Percentiles rank a stretch among this genome's conserved stretches.
Conservation (phyloP, 2,888 invertebrate genomes). For the Lobophora halterata region DNA sequence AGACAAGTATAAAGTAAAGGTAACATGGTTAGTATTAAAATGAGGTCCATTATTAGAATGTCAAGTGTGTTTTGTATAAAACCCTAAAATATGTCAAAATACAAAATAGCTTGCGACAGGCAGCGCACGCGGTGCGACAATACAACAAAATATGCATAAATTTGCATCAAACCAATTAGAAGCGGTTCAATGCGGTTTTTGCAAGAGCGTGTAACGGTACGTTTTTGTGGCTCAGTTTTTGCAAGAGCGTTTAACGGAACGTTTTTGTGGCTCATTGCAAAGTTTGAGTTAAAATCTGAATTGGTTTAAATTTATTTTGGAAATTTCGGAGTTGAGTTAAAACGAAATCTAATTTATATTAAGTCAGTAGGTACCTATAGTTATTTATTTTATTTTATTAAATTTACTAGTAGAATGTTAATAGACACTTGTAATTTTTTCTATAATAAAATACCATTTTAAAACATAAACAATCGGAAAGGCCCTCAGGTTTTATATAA, state of each 20-base stretch:
- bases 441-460: too few species aligned
- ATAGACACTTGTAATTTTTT: too few species aligned
- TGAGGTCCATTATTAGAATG: too few species aligned
- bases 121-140: conserved; percentile 23
- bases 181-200: conserved; percentile 25
- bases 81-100: conserved; percentile 7
- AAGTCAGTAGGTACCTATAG: too few species aligned
- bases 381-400: too few species aligned
- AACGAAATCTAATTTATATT: too few species aligned
- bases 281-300: conserved; percentile 11
- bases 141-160: conserved; percentile 28
- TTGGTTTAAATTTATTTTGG: conserved; percentile 3
- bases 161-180: conserved; percentile 44
- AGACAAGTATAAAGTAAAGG: too few species aligned
- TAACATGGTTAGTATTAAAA: too few species aligned
- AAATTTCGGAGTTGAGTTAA: not conserved
- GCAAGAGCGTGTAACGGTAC: conserved; percentile 8
- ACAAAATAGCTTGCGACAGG: conserved; percentile 27
- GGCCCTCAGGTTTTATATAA: too few species aligned
- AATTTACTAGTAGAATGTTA: too few species aligned
- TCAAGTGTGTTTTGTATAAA: conserved; percentile 4
- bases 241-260: conserved; percentile 6
- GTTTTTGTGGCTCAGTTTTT: conserved; percentile 15
- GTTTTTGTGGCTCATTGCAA: conserved; percentile 12
- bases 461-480: too few species aligned